Evolutionary conservation across 2,888 invertebrate genomes (phyloP), one percentile per base, ranked within the genome.

Genomic region (Diarsia brunnea): DNA sequence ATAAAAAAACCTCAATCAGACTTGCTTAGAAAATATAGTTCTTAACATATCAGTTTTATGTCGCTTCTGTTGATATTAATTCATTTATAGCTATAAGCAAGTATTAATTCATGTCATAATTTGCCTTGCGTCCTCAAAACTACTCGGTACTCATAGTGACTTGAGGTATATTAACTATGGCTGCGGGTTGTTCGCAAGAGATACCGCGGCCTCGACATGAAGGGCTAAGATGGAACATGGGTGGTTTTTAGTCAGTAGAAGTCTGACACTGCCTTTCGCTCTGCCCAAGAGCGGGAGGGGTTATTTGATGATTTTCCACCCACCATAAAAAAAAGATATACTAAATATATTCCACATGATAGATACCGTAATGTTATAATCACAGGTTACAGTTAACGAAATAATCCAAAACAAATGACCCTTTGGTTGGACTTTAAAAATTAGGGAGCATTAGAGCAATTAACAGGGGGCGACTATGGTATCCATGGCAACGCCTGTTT

Each of bases 401-500:
- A 16, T 58, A 58, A 24, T 24, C 24, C 55, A 55, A 55, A 24
- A 55, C 24, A 49, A 16, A 49, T 0, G 19, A 19, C 5, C 47
- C 11, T 21, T n/a, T 51, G n/a, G 11, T 51, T 51, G 53, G 12
- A 24, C 24, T 24, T 14, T 7, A 24, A 55, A 45, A 21, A 53
- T 10, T 16, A n/a, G 4, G 12, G 21, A 38, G 10, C 43, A 27
- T n/a, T n/a, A n/a, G n/a, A n/a, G n/a, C n/a, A n/a, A n/a, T n/a
- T n/a, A n/a, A n/a, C 21, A 38, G 24, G 21, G 14, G 27, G 43
- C 16, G 61, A 7, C 21, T 21, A 12, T 16, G 55, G 87, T 85
- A 78, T 47, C 67, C 60, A 85, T 86, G 63, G 27, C 69, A 75
- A 85, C 79, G 3, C 1, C 19, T 19, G 14, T 47, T 85, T 27